Evolutionary conservation across 2,113 vertebrate species (phyloP).

Genomic region (Bettongia penicillata): DNA sequence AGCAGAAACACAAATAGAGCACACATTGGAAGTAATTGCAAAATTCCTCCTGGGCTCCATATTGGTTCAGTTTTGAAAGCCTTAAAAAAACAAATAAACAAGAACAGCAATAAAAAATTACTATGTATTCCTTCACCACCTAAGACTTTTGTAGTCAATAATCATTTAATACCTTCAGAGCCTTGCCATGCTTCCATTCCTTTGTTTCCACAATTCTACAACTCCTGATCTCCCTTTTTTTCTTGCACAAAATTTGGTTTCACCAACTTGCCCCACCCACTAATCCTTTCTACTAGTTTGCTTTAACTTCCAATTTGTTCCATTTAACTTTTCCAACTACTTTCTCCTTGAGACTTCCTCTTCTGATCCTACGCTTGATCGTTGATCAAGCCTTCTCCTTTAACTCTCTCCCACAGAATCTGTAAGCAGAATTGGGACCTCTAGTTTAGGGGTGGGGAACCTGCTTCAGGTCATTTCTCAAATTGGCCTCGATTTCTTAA

Average conservation of each 20-base stretch:
- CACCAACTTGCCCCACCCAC: neutral
- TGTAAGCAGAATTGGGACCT: neutral
- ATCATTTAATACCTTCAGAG: neutral
- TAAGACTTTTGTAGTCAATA: neutral
- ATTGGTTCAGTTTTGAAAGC: neutral
- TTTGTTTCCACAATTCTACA: neutral
- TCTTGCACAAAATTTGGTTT: neutral
- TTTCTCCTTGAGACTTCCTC: neutral
- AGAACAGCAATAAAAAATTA: neutral
- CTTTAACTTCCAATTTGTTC: neutral
- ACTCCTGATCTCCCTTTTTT: neutral
- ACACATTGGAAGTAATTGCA: neutral
- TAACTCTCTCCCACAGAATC: neutral
- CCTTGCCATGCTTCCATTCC: neutral
- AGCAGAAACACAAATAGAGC: too few relatives aligned
- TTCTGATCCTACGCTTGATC: neutral
- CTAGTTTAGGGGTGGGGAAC: too few relatives aligned
- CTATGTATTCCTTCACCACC: neutral
- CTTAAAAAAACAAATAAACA: neutral
- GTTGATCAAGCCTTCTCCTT: neutral
- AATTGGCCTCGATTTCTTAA: neutral
- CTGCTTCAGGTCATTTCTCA: neutral
- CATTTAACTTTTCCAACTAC: neutral
- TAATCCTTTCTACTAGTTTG: neutral
- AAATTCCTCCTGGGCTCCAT: neutral